Evolutionary conservation across 2,113 vertebrate genomes (phyloP).

Genomic region (Typhlomys cinereus): DNA sequence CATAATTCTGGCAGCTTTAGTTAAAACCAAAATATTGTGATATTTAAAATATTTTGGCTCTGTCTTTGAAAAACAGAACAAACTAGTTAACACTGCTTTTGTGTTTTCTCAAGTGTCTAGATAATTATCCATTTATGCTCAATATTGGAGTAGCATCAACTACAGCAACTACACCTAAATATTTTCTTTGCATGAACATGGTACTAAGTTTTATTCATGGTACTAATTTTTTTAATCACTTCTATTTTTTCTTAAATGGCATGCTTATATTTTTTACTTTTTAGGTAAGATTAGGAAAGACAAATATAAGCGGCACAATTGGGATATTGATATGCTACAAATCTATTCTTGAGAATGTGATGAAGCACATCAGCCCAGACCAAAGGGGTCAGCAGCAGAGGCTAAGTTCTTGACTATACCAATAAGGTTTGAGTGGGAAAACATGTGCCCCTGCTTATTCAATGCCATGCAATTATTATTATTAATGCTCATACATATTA

Average conservation of each 20-base stretch:
- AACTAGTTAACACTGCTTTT: neutral
- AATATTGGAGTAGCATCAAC: neutral
- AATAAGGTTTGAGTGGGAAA: neutral
- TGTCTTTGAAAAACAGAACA: neutral
- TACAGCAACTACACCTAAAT: neutral
- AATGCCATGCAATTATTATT: neutral
- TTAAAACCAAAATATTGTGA: neutral
- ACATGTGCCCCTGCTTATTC: neutral
- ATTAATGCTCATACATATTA: neutral
- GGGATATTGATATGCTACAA: neutral
- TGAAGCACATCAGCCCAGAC: neutral
- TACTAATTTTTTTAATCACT: no score
- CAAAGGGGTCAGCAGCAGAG: neutral
- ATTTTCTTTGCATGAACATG: neutral
- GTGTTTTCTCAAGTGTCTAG: neutral
- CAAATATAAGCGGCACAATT: neutral
- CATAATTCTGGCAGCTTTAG: neutral
- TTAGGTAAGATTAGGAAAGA: neutral
- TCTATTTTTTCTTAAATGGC: neutral
- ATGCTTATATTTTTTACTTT: neutral
- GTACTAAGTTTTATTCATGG: neutral
- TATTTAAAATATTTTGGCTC: neutral
- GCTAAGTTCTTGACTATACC: neutral
- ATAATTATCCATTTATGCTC: neutral
- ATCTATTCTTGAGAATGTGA: neutral